phyloP scores from a whole-genome alignment of 1,140 invertebrate species.

The Drosophila arizonae region DNA sequence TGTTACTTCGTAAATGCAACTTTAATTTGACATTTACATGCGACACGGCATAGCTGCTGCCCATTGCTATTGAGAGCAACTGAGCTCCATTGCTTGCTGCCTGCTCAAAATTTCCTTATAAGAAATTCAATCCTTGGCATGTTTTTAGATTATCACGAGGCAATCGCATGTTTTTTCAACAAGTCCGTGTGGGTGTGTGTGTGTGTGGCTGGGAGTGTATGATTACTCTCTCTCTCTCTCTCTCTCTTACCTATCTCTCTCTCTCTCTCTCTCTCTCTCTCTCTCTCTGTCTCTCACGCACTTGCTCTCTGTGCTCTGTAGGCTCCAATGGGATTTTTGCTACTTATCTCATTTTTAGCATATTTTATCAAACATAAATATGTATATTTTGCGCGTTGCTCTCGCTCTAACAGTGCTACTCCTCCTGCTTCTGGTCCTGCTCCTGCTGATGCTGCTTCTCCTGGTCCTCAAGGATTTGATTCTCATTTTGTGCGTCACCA shows the following conservation, averaged over 20 bases:
- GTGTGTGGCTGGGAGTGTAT: conserved; percentile 15
- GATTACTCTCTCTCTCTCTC: conserved; percentile 22
- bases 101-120: conserved; percentile 72
- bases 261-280: conserved; percentile 35
- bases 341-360: conserved; percentile 78
- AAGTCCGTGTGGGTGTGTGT: conserved; percentile 21
- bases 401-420: conserved; percentile 20
- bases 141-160: conserved; percentile 46
- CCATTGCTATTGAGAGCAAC: conserved; percentile 1
- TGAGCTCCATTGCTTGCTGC: not conserved
- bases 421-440: not conserved
- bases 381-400: conserved; percentile 47
- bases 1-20: conserved; percentile 57
- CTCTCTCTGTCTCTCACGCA: conserved; percentile 29
- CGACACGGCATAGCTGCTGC: conserved; percentile 37
- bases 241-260: conserved; percentile 39
- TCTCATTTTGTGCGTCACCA: conserved; percentile 53
- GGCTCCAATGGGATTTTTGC: conserved; percentile 73
- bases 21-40: conserved; percentile 73
- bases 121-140: conserved; percentile 72
- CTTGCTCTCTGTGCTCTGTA: conserved; percentile 1
- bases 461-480: conserved; percentile 54
- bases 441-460: not conserved
- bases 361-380: conserved; percentile 74
- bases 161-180: conserved; percentile 59